A percentile compares a stretch with the other conserved stretches of the same genome.
Conservation (phyloP, 1,140 invertebrate genomes). For the Platyscapa corneri region DNA sequence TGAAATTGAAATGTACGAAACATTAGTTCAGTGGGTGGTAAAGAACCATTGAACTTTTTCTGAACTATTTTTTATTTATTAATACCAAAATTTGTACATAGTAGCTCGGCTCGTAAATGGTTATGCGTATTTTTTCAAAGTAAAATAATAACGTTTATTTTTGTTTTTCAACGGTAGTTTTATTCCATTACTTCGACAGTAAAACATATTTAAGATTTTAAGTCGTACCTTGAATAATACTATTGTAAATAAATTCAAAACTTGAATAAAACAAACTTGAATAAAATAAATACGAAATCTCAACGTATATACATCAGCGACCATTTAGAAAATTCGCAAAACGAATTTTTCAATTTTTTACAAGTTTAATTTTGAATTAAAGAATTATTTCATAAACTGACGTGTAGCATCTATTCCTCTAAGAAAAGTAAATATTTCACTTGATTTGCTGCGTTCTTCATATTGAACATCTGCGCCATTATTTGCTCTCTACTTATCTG, state of each 20-base stretch:
- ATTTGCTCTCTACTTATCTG: constrained; percentile 40
- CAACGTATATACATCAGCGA: too few species aligned
- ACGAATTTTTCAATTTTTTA: background rate
- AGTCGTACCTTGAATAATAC: too few species aligned
- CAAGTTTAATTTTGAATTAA: background rate
- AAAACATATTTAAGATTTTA: background rate
- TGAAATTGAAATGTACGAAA: too few species aligned
- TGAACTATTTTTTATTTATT: too few species aligned
- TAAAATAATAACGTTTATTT: background rate
- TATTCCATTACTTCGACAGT: background rate
- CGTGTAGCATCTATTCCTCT: background rate
- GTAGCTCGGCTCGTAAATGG: background rate
- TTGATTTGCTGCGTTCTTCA: background rate
- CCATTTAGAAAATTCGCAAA: background rate
- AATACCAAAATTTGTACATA: background rate
- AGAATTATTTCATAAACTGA: background rate
- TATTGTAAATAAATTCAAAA: too few species aligned
- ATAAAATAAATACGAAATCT: too few species aligned
- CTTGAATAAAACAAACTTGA: too few species aligned
- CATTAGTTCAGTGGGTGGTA: too few species aligned
- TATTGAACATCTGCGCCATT: constrained; percentile 39
- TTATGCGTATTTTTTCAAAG: background rate
- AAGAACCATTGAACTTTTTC: too few species aligned
- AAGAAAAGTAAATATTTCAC: constrained; percentile 30
- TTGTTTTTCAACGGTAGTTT: background rate